Evolutionary conservation across 2,797 vertebrate genomes (phyloP), one percentile per base, ranked within the genome.

Genomic region (Acanthurus tractus): DNA sequence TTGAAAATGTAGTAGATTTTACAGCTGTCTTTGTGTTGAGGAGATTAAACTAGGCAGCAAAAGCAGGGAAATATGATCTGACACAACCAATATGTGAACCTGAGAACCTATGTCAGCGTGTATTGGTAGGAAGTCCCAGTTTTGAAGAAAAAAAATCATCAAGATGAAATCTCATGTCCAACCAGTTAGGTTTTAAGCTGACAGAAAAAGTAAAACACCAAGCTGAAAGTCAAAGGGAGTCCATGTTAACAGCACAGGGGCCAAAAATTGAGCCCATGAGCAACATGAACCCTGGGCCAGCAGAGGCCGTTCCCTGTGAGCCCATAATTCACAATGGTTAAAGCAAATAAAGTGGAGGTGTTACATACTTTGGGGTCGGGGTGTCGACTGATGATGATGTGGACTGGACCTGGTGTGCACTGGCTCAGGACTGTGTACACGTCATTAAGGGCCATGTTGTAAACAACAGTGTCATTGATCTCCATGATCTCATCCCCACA

Each of bases 401-500:
- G 96, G 48, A 98, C 95, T 0, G 95, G 94, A 8, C 97, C 98
- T 0, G 97, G 96, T 6, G 74, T 68, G 25, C 97, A 98, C 55
- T 95, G 97, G 64, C 97, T 98, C 89, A 99, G 91, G 52, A 97
- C 90, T 0, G 95, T 87, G 63, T 99, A 96, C 49, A 96, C 97
- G 14, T 98, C 97, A 6, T 97, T 98, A 59, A 99, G 95, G 0
- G 95, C 95, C 93, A 96, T 96, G 87, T 95, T 96, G 90, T 95
- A 96, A 29, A 97, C 96, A n/a, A 96, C 94, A 0, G 92, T 94
- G 78, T 96, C 95, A 0, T 96, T 96, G 86, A 99, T 95, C 91
- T 98, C 97, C 81, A 98, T 94, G 10, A 99, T 96, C 93, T 98
- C 97, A 76, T 99, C 98, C 0, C 98, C 98, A 70, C 96, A 97